A percentile compares a stretch with the other conserved stretches of the same genome.
phyloP scores from a whole-genome alignment of 2,888 invertebrate species.

The Thyatira batis region DNA sequence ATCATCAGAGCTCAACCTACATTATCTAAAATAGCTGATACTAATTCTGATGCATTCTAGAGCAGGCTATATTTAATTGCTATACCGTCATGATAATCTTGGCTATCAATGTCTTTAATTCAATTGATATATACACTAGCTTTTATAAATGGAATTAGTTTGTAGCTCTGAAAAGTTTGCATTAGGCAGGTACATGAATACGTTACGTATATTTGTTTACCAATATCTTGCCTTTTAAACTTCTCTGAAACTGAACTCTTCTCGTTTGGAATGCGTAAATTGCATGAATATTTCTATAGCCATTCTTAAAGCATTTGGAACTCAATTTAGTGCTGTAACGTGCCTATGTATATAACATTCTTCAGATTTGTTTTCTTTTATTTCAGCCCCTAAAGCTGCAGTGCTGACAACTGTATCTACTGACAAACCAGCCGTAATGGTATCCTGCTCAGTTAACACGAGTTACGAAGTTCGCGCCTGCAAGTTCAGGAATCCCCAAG shows the following conservation, averaged over 20 bases:
- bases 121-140: background rate
- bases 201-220: too few relatives aligned
- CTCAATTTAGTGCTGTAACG: too few relatives aligned
- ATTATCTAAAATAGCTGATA: conserved; percentile 3
- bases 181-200: too few relatives aligned
- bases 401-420: conserved; percentile 44
- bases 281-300: too few relatives aligned
- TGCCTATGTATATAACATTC: background rate
- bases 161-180: too few relatives aligned
- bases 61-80: background rate
- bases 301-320: too few relatives aligned
- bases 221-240: too few relatives aligned
- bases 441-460: conserved; percentile 53
- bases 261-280: too few relatives aligned
- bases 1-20: background rate
- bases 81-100: background rate
- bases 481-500: conserved; percentile 60
- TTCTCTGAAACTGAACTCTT: too few relatives aligned
- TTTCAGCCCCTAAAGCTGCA: conserved; percentile 41
- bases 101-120: background rate
- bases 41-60: background rate
- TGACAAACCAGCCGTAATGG: conserved; percentile 35
- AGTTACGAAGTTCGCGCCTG: conserved; percentile 44
- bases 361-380: background rate
- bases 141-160: too few relatives aligned